Percentiles rank a stretch among this genome's conserved stretches.
phyloP scores from a whole-genome alignment of 2,888 invertebrate genomes.

The Actias luna region DNA sequence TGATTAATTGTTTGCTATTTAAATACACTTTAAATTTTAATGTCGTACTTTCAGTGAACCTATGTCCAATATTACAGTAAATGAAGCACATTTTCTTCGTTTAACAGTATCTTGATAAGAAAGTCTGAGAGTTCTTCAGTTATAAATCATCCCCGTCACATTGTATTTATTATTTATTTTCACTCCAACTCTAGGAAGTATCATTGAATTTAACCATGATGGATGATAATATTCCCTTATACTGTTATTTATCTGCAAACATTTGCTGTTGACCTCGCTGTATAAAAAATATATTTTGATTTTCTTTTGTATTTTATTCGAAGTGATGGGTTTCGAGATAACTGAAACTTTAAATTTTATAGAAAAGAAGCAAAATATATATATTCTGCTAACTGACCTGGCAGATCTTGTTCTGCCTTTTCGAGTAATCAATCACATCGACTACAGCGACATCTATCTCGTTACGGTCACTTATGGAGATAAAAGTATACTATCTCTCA shows the following conservation, averaged over 20 bases:
- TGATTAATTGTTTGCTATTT: neutral
- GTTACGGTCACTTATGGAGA: too few relatives aligned
- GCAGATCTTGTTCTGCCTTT: too few relatives aligned
- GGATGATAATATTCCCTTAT: neutral
- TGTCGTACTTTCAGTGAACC: neutral
- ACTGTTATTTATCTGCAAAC: neutral
- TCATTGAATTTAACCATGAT: conserved; percentile 51
- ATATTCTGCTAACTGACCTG: too few relatives aligned
- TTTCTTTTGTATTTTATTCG: too few relatives aligned
- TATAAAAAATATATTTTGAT: too few relatives aligned
- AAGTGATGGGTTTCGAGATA: too few relatives aligned
- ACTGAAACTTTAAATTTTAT: too few relatives aligned
- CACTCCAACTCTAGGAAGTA: conserved; percentile 35
- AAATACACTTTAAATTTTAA: neutral
- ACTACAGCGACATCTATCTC: too few relatives aligned
- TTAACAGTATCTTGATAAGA: conserved; percentile 46
- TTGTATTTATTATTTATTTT: conserved; percentile 56
- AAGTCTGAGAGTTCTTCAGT: conserved; percentile 41
- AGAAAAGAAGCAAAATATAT: too few relatives aligned
- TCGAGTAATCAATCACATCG: too few relatives aligned
- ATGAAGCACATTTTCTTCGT: conserved; percentile 11
- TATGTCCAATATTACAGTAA: conserved; percentile 8
- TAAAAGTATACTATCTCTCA: too few relatives aligned
- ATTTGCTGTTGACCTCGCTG: neutral
- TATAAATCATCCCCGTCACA: conserved; percentile 62